These are phyloP conservation scores for Lepidurus apus DNA, from an alignment of 1,140 invertebrate genomes.

Conservation along the genomic window DNA sequence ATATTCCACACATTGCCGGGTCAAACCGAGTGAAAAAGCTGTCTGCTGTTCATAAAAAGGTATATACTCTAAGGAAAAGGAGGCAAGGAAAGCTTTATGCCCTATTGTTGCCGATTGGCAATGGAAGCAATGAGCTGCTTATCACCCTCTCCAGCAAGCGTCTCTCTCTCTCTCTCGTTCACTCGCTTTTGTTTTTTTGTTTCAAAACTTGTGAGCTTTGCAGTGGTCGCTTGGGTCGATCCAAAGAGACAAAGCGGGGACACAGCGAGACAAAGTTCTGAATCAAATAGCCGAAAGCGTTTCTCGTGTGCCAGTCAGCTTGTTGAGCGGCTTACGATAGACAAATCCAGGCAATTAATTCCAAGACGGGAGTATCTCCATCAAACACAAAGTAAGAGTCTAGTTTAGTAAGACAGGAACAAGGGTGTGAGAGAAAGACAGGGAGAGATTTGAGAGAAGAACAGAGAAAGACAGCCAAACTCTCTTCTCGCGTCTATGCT, in stretches of 20 bases:
- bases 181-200: neutral
- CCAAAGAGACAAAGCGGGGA: neutral
- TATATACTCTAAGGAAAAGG: neutral
- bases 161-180: neutral
- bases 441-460: neutral
- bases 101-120: neutral
- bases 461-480: neutral
- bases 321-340: conserved; percentile 9
- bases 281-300: neutral
- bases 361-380: neutral
- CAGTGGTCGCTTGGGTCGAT: neutral
- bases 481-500: neutral
- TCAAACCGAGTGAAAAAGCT: neutral
- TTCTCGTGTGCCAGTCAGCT: conserved; percentile 3
- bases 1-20: neutral
- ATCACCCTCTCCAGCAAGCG: neutral
- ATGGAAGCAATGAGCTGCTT: conserved; percentile 3
- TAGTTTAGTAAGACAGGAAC: neutral
- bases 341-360: conserved; percentile 10
- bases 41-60: neutral
- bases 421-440: neutral
- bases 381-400: neutral
- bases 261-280: neutral
- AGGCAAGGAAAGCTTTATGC: neutral
- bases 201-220: neutral